A percentile compares a stretch with the other conserved stretches of the same genome.
These are phyloP conservation scores for Trissolcus japonicus DNA, from an alignment of 2,888 invertebrate species.

Conservation along the genomic window DNA sequence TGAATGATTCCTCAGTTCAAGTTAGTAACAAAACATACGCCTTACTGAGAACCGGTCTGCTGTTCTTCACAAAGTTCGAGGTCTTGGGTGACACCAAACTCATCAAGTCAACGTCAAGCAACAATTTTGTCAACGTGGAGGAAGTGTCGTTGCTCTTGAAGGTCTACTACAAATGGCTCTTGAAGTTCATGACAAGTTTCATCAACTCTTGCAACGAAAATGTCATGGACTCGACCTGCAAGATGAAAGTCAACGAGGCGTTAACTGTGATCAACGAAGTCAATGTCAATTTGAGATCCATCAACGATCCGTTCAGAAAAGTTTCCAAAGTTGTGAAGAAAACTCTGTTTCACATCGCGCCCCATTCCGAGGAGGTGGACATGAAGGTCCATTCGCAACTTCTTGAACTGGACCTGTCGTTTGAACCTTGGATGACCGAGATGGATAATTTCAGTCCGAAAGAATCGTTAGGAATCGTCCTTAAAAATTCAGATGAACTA, in stretches of 20 bases:
- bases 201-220: slow-evolving; percentile 50
- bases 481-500: slow-evolving; percentile 54
- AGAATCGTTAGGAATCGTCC: slow-evolving; percentile 61
- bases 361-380: slow-evolving; percentile 62
- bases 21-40: slow-evolving; percentile 76
- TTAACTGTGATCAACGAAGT: slow-evolving; percentile 65
- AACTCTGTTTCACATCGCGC: slow-evolving; percentile 60
- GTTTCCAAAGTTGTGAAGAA: slow-evolving; percentile 66
- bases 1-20: slow-evolving; percentile 67
- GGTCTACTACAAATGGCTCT: slow-evolving; percentile 86
- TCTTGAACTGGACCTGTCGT: slow-evolving; percentile 49
- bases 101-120: slow-evolving; percentile 60
- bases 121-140: slow-evolving; percentile 67
- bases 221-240: slow-evolving; percentile 35
- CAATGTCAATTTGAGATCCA: slow-evolving; percentile 53
- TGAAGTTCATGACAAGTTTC: slow-evolving; percentile 77
- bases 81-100: slow-evolving; percentile 75
- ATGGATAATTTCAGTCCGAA: slow-evolving; percentile 41
- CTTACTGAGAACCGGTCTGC: slow-evolving; percentile 77
- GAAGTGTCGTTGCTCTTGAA: slow-evolving; percentile 81
- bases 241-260: slow-evolving; percentile 63
- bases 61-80: slow-evolving; percentile 79
- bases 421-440: slow-evolving; percentile 56
- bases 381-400: slow-evolving; percentile 58
- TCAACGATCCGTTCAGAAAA: slow-evolving; percentile 66